Base-by-base conservation (phyloP, 2,888 invertebrate species). In the Nycteola revayana region DNA sequence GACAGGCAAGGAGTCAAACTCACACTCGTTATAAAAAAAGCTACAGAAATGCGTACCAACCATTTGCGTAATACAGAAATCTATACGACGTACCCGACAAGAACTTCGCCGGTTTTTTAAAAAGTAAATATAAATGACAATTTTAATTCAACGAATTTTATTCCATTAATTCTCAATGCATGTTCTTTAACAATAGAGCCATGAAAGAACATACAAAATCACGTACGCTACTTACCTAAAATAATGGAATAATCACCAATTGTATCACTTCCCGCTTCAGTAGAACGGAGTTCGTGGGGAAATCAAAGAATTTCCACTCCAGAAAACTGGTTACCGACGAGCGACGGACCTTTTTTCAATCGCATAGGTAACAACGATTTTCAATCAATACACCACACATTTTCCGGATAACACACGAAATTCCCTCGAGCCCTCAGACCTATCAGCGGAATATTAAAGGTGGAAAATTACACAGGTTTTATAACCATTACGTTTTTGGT, bases 351-450 rank as follows among this genome's bases (percentile, higher is more conserved):
- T 43, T 58, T 58, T 48, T 53, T 44, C 42, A 49, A 43, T 45
- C 42, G 32, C 37, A 51, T 40, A 60, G 46, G 57, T 54, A 59
- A 38, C 50, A 55, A 29, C 37, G 36, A 48, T 61, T 62, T 62
- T 58, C 60, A 61, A 66, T 70, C 67, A 72, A 70, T 72, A 64
- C 55, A 49, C 50, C 53, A 36, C 56, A 58, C 49, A 69, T 67
- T 68, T 67, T 53, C 56, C 56, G 49, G 56, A 57, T 60, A 58
- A 52, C 55, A 46, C 52, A 36, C 31, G 35, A 49, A 45, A 54
- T 45, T 65, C 64, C 60, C 54, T n/a, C 26, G 42, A 47, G 51
- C 28, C 30, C 23, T 26, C 25, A 10, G 10, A 24, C 21, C 27
- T 28, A 21, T 25, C 36, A 18, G 28, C 20, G 36, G 37, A 49